Conservation (phyloP, 2,113 vertebrate genomes). For the Columbina picui region DNA sequence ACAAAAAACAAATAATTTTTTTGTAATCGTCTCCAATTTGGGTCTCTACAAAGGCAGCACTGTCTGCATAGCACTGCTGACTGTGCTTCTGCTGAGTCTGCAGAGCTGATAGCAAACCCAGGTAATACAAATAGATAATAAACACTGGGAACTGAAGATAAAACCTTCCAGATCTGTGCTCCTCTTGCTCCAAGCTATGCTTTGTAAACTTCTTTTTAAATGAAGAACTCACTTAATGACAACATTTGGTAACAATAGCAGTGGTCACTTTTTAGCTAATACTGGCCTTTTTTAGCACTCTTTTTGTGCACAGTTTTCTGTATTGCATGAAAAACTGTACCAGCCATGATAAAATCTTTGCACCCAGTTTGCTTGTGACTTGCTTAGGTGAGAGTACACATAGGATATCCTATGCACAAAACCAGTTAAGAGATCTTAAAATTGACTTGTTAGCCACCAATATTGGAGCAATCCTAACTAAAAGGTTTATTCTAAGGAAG, state of each 20-base stretch:
- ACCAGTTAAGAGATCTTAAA: not conserved
- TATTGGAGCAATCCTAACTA: not conserved
- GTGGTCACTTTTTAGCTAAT: not conserved
- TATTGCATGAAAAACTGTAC: not conserved
- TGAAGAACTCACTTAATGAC: not conserved
- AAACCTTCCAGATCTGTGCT: not conserved
- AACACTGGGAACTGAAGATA: not conserved
- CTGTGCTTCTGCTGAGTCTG: constrained; percentile 9
- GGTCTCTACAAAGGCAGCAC: constrained; percentile 22
- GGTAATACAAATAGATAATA: constrained; percentile 45
- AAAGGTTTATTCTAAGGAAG: not conserved
- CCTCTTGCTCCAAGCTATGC: not conserved
- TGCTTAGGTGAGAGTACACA: accelerated
- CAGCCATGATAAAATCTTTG: not conserved
- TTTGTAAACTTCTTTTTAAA: not conserved
- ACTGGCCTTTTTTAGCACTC: accelerated
- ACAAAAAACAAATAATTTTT: not conserved
- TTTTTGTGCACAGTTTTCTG: not conserved
- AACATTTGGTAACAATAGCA: not conserved
- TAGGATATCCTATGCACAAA: not conserved
- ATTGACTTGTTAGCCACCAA: not conserved
- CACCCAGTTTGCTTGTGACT: not conserved
- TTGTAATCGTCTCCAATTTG: not conserved
- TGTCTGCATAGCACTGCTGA: not conserved
- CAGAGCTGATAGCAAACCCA: not conserved